Evolutionary conservation across 2,797 vertebrate genomes (phyloP).

Genomic region (Oreortyx pictus): DNA sequence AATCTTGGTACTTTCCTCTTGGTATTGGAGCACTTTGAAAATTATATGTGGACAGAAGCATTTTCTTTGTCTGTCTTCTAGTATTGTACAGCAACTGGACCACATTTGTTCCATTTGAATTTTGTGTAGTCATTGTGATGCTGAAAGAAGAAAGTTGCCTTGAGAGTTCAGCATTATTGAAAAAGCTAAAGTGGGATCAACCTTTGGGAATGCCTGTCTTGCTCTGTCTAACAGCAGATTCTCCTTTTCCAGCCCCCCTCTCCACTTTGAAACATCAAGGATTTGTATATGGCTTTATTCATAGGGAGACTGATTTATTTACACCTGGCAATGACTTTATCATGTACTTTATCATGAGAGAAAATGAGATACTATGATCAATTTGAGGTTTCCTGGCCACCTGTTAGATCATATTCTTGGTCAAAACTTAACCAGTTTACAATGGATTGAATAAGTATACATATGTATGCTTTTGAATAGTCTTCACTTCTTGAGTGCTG

Average conservation of each 20-base stretch:
- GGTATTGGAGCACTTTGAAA: neutral
- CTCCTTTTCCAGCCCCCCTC: neutral
- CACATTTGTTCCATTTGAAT: neutral
- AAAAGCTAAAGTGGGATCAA: neutral
- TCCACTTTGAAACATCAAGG: neutral
- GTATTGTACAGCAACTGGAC: neutral
- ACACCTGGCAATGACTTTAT: neutral
- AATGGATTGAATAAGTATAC: neutral
- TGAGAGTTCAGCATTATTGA: neutral
- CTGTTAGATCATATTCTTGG: neutral
- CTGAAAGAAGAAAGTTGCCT: neutral
- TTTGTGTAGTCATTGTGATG: neutral
- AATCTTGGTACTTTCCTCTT: slow-evolving; percentile 26
- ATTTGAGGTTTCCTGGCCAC: neutral
- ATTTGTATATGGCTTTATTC: neutral
- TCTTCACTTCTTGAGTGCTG: neutral
- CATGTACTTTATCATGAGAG: neutral
- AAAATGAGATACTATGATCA: neutral
- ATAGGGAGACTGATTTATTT: neutral
- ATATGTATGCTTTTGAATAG: neutral
- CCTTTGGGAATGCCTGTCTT: neutral
- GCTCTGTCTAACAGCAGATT: neutral
- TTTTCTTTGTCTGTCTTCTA: neutral
- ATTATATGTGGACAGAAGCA: neutral
- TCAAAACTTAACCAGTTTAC: slow-evolving; percentile 4